Conservation (phyloP, 2,113 vertebrate species). For the Lasiurus borealis region DNA sequence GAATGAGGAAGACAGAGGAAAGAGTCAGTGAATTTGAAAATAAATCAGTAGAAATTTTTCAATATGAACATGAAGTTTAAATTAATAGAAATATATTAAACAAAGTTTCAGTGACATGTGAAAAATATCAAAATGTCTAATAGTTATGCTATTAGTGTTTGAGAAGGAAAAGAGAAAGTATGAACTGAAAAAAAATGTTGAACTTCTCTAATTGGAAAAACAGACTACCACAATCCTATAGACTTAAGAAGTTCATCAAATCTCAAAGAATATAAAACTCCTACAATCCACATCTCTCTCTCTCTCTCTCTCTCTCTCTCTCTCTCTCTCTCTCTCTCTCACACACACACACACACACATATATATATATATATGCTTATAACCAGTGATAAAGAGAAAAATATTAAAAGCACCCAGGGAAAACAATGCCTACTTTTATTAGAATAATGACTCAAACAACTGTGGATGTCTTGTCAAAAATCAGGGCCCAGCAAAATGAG, state of each 20-base stretch:
- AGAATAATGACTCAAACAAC: neutral
- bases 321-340: too few relatives aligned
- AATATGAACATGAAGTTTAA: neutral
- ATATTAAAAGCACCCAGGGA: neutral
- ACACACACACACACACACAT: too few relatives aligned
- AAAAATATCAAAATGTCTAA: neutral
- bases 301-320: too few relatives aligned
- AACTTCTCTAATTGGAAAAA: neutral
- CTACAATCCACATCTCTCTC: neutral
- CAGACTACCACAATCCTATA: neutral
- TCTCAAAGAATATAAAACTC: neutral
- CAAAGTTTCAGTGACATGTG: neutral
- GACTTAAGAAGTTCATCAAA: slow-evolving; percentile 18
- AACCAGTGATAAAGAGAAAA: neutral
- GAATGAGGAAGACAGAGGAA: neutral
- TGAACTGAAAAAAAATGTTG: too few relatives aligned
- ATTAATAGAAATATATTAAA: neutral
- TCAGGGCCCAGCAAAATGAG: neutral
- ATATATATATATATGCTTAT: neutral
- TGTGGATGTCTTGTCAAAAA: neutral
- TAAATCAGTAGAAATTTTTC: neutral
- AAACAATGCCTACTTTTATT: neutral
- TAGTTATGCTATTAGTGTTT: neutral
- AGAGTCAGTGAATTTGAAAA: neutral
- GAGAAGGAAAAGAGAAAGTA: neutral